These are phyloP conservation scores for Elymnias hypermnestra DNA, from an alignment of 1,140 invertebrate genomes.

Conservation along the genomic window DNA sequence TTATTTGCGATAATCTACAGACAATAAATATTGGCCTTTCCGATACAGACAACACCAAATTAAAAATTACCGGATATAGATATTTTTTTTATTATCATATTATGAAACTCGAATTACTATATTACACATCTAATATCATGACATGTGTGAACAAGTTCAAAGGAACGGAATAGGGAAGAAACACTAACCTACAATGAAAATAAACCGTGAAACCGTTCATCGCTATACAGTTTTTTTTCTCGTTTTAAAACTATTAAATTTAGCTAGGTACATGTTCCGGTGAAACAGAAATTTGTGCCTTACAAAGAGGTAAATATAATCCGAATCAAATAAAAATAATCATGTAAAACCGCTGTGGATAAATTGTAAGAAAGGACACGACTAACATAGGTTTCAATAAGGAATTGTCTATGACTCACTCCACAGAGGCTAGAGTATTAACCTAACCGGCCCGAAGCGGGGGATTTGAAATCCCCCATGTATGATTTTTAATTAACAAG, in stretches of 20 bases:
- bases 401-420: conserved; percentile 13
- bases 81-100: conserved; percentile 37
- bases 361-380: conserved; percentile 5
- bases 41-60: conserved; percentile 32
- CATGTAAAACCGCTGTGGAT: conserved; percentile 17
- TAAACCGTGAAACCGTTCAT: conserved; percentile 19
- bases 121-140: conserved; percentile 69
- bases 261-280: conserved; percentile 4
- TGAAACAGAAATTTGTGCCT: conserved; percentile 30
- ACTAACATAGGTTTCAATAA: background rate
- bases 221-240: conserved; percentile 28
- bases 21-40: conserved; percentile 19
- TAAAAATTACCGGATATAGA: conserved; percentile 21
- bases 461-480: conserved; percentile 17
- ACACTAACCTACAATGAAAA: background rate
- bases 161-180: conserved; percentile 35
- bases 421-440: conserved; percentile 38
- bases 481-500: conserved; percentile 17
- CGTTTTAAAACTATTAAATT: conserved; percentile 28
- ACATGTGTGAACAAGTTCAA: conserved; percentile 54
- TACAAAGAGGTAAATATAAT: conserved; percentile 4
- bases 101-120: conserved; percentile 54
- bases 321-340: background rate
- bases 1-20: conserved; percentile 15
- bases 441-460: conserved; percentile 14